Conservation (phyloP, 1,140 invertebrate species). For the Littorina saxatilis region DNA sequence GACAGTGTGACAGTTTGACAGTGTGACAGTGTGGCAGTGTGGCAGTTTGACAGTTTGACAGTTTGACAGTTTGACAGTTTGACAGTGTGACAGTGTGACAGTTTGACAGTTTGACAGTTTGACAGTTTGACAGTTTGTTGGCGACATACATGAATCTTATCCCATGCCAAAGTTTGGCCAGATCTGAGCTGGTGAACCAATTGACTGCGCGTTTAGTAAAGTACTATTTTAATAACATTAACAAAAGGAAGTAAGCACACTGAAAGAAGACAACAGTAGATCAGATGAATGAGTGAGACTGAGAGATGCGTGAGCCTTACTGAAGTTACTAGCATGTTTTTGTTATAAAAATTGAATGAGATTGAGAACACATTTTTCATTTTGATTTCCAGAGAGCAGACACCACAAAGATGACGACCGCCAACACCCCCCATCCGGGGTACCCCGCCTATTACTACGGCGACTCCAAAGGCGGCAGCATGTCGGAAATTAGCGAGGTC, state of each 20-base stretch:
- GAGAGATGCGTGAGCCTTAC: constrained; percentile 68
- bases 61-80: no score
- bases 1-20: no score
- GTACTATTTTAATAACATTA: no score
- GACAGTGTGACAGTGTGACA: no score
- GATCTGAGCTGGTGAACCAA: no score
- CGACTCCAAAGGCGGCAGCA: constrained; percentile 58
- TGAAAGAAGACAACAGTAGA: not conserved
- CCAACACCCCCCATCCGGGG: constrained; percentile 36
- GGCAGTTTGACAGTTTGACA: no score
- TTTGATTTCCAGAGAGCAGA: not conserved
- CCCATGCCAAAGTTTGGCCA: no score
- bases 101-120: no score
- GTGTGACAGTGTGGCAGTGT: no score
- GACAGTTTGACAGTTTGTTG: no score
- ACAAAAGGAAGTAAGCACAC: not conserved
- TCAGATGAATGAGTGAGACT: constrained; percentile 73
- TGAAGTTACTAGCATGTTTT: constrained; percentile 53
- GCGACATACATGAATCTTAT: no score
- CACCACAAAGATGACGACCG: constrained; percentile 2
- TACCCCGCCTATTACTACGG: constrained; percentile 49
- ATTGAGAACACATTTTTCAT: not conserved
- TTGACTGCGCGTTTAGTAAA: no score
- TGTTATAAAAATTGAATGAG: not conserved
- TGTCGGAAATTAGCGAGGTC: constrained; percentile 50